Base-by-base conservation (phyloP, 2,888 invertebrate genomes). In the Prosopocoilus inquinatus region DNA sequence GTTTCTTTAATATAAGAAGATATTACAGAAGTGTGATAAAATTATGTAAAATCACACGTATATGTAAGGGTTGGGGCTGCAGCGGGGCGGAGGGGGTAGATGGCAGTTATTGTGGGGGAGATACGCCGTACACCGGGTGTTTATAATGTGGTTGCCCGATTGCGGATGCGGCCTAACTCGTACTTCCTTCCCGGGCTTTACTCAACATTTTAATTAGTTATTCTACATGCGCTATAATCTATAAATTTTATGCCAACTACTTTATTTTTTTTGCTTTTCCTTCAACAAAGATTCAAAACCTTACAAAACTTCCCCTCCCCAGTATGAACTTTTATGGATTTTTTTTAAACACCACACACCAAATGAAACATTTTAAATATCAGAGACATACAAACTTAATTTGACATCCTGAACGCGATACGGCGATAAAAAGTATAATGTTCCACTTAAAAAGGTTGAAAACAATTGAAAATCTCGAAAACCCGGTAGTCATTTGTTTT, bases 131-230 rank as follows among this genome's bases (percentile, higher is more conserved):
- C 69, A 71, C 74, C 75, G 75, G 74, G 72, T 75, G 75, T 73
- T 72, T 69, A 71, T 75, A 75, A 75, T 75, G 75, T 73, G 74
- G 73, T 71, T 72, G 64, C 69, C 67, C 70, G 68, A 70, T 71
- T 70, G 69, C 67, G 69, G 70, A 69, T 67, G 67, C 64, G 64
- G 67, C 65, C 63, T 64, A 67, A 65, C 67, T 70, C 68, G 58
- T 62, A 63, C 66, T 70, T 70, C 67, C 70, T 71, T 68, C 49
- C 63, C 65, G 64, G 67, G 69, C 68, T 73, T 68, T 55, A 66
- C 69, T 67, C 71, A 67, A 70, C 69, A 73, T 73, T 74, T 73
- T 74, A 75, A 75, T 75, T 75, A 75, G 70, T 71, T 71, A 75
- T 75, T 75, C 74, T 66, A 71, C 72, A 73, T 74, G 73, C 72